Percentiles rank a stretch among this genome's conserved stretches.
Conservation (phyloP, 2,888 invertebrate genomes). For the Drosophila maculinotata region DNA sequence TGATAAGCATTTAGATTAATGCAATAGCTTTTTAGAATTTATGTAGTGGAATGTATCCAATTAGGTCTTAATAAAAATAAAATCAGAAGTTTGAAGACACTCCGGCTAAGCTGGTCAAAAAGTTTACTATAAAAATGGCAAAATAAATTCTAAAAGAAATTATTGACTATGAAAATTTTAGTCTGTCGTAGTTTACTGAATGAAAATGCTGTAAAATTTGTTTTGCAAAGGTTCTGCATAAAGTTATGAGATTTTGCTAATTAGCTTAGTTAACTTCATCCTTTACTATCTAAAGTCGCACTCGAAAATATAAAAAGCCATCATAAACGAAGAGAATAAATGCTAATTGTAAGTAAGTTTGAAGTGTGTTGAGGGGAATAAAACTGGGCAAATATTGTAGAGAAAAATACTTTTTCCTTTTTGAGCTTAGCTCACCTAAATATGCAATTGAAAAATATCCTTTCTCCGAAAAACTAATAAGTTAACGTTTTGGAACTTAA, state of each 20-base stretch:
- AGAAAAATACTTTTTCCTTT: too few species aligned
- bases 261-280: slow-evolving; percentile 45
- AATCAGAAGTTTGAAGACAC: not conserved
- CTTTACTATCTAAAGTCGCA: slow-evolving; percentile 11
- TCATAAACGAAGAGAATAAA: too few species aligned
- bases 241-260: slow-evolving; percentile 48
- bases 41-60: not conserved
- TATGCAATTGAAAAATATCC: too few species aligned
- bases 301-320: slow-evolving; percentile 1
- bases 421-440: too few species aligned
- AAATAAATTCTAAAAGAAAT: not conserved
- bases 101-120: not conserved
- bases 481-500: too few species aligned
- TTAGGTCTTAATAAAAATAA: not conserved
- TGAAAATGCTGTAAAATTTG: slow-evolving; percentile 22
- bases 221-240: not conserved
- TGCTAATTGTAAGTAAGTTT: too few species aligned
- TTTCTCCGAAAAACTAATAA: too few species aligned
- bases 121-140: not conserved
- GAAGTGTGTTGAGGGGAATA: too few species aligned
- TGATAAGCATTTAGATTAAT: not conserved
- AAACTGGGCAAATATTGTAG: too few species aligned
- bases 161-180: not conserved
- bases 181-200: not conserved
- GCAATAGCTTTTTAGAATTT: not conserved